Conservation (phyloP, 2,797 vertebrate genomes). For the Atherinosoma microstoma region DNA sequence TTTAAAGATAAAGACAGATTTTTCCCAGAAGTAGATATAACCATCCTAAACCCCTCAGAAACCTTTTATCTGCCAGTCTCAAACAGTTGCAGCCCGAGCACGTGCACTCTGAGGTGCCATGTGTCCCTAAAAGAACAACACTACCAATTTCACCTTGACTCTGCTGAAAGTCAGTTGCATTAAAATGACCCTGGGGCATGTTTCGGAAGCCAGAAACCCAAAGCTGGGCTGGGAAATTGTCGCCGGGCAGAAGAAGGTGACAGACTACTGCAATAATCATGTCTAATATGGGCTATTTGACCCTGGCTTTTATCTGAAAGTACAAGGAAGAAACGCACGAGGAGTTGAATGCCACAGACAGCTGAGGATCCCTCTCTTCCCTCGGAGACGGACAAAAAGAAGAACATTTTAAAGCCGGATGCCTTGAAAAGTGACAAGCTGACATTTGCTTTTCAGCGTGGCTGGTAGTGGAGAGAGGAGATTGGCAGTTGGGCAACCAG, state of each 20-base stretch:
- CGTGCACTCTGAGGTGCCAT: slow-evolving; percentile 31
- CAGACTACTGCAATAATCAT: slow-evolving; percentile 61
- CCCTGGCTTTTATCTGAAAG: slow-evolving; percentile 62
- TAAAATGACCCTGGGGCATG: slow-evolving; percentile 51
- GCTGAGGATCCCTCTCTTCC: slow-evolving; percentile 41
- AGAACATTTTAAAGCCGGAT: slow-evolving; percentile 75
- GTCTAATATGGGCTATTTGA: slow-evolving; percentile 69
- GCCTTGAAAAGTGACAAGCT: slow-evolving; percentile 77
- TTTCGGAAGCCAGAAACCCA: slow-evolving; percentile 43
- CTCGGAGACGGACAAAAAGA: slow-evolving; percentile 52
- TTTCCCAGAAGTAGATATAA: background rate
- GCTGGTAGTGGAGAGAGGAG: slow-evolving; percentile 73
- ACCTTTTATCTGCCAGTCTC: slow-evolving; percentile 10
- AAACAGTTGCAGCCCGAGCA: slow-evolving; percentile 11
- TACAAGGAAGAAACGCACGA: slow-evolving; percentile 42
- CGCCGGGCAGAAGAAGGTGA: slow-evolving; percentile 44
- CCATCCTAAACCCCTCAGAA: background rate
- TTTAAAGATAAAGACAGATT: no score
- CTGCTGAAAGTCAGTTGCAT: slow-evolving; percentile 54
- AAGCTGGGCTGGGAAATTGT: slow-evolving; percentile 43
- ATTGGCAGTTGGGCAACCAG: slow-evolving; percentile 77
- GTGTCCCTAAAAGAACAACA: slow-evolving; percentile 48
- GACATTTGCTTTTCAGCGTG: slow-evolving; percentile 80
- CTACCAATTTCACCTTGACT: slow-evolving; percentile 60
- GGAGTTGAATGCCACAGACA: slow-evolving; percentile 48